A percentile compares a stretch with the other conserved stretches of the same genome.
Evolutionary conservation across 2,888 invertebrate genomes (phyloP).

Genomic region (Xylocampa areola): DNA sequence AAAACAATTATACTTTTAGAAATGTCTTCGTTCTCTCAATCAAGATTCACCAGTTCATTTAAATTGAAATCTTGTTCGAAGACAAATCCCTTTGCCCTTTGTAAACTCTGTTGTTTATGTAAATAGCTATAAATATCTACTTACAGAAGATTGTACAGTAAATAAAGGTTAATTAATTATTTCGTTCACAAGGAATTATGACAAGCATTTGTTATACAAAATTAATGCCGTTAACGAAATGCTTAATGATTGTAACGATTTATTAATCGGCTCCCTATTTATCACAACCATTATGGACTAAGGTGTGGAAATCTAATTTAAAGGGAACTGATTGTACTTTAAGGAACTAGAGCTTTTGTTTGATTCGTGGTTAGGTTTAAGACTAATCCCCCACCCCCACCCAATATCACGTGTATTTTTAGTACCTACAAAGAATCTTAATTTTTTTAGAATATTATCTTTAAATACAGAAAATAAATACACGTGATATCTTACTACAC

Average conservation of each 20-base stretch:
- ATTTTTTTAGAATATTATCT: too few relatives aligned
- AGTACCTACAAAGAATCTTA: too few relatives aligned
- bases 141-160: constrained; percentile 18
- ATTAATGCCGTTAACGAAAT: constrained; percentile 34
- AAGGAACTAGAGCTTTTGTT: too few relatives aligned
- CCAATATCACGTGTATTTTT: too few relatives aligned
- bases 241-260: constrained; percentile 29
- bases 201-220: constrained; percentile 54
- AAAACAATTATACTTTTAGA: too few relatives aligned
- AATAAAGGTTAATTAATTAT: constrained; percentile 64
- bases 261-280: constrained; percentile 34
- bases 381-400: too few relatives aligned
- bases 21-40: neutral
- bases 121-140: constrained; percentile 16
- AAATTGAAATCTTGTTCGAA: constrained; percentile 6
- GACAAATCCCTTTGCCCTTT: constrained; percentile 12
- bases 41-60: neutral
- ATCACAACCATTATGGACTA: constrained; percentile 17
- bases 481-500: too few relatives aligned
- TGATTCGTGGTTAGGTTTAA: too few relatives aligned
- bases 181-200: constrained; percentile 66
- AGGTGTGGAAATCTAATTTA: constrained; percentile 18
- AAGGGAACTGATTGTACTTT: too few relatives aligned
- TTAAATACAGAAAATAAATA: too few relatives aligned
- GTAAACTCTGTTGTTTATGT: constrained; percentile 12